Conservation (phyloP, 1,140 invertebrate genomes). For the Drosophila rufa region DNA sequence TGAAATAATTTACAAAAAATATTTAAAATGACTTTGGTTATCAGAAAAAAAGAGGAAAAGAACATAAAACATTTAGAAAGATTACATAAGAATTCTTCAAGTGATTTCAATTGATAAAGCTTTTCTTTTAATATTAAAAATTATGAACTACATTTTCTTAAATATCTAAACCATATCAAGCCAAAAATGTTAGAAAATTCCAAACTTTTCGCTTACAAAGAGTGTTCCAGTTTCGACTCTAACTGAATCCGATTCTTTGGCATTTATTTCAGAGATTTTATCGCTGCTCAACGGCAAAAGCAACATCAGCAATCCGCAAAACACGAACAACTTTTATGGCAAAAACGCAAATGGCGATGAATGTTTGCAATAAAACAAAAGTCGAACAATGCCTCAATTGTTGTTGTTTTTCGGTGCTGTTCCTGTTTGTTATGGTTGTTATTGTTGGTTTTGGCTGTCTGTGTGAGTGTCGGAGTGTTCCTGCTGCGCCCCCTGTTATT, state of each 20-base stretch:
- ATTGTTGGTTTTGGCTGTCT: slow-evolving; percentile 10
- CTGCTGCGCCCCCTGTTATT: slow-evolving; percentile 25
- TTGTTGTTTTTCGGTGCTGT: slow-evolving; percentile 30
- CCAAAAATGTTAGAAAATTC: background rate
- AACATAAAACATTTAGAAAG: too few relatives aligned
- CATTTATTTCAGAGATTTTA: slow-evolving; percentile 70
- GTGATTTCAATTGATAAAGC: too few relatives aligned
- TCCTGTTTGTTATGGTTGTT: slow-evolving; percentile 21
- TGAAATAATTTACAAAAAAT: too few relatives aligned
- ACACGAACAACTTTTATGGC: slow-evolving; percentile 63
- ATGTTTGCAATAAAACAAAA: slow-evolving; percentile 81
- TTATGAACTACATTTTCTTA: too few relatives aligned
- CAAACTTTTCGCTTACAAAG: slow-evolving; percentile 2
- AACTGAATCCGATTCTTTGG: slow-evolving; percentile 1
- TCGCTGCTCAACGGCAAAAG: slow-evolving; percentile 45
- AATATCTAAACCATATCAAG: too few relatives aligned
- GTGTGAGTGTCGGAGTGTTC: slow-evolving; percentile 11
- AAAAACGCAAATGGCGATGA: slow-evolving; percentile 78
- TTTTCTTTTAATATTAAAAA: too few relatives aligned
- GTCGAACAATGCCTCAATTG: slow-evolving; percentile 60
- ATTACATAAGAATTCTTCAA: too few relatives aligned
- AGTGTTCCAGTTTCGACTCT: slow-evolving; percentile 29
- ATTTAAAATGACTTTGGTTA: too few relatives aligned
- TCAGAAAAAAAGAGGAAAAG: too few relatives aligned
- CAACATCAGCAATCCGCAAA: slow-evolving; percentile 49